phyloP scores from a whole-genome alignment of 92 coral and sea anemone species.

The Phenganax stokvisi region DNA sequence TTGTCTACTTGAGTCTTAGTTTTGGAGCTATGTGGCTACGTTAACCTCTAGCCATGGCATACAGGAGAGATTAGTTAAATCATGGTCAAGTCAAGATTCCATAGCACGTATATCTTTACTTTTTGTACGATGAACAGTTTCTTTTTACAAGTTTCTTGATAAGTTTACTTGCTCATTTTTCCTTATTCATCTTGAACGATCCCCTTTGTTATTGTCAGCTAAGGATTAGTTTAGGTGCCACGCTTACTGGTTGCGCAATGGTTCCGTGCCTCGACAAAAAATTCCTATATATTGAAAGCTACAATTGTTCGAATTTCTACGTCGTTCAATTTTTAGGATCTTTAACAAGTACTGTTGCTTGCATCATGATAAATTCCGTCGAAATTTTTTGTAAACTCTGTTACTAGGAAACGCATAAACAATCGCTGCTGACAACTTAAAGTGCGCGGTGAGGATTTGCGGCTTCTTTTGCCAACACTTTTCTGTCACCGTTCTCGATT shows the following conservation, averaged over 20 bases:
- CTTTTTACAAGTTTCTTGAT: not conserved
- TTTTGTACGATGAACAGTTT: too few relatives aligned
- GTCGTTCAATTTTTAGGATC: slow-evolving; percentile 1
- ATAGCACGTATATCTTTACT: too few relatives aligned
- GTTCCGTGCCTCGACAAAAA: not conserved
- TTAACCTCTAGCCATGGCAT: not conserved
- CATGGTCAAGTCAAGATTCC: not conserved
- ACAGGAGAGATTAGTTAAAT: not conserved
- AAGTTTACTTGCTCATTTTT: not conserved
- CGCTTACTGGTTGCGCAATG: not conserved
- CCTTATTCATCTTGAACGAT: not conserved
- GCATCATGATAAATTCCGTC: not conserved
- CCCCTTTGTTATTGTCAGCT: slow-evolving; percentile 2
- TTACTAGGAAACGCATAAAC: slow-evolving; percentile 14
- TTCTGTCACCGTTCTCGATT: too few relatives aligned
- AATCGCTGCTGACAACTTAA: not conserved
- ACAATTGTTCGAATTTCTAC: not conserved
- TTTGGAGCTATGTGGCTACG: not conserved
- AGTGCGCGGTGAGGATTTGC: slow-evolving; percentile 19
- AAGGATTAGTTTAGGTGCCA: not conserved
- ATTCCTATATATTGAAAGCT: not conserved
- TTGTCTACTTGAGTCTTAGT: not conserved
- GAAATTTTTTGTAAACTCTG: not conserved
- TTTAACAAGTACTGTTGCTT: not conserved
- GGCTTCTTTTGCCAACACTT: not conserved